Evolutionary conservation across 1,140 invertebrate genomes (phyloP).

Genomic region (Bombus vancouverensis): DNA sequence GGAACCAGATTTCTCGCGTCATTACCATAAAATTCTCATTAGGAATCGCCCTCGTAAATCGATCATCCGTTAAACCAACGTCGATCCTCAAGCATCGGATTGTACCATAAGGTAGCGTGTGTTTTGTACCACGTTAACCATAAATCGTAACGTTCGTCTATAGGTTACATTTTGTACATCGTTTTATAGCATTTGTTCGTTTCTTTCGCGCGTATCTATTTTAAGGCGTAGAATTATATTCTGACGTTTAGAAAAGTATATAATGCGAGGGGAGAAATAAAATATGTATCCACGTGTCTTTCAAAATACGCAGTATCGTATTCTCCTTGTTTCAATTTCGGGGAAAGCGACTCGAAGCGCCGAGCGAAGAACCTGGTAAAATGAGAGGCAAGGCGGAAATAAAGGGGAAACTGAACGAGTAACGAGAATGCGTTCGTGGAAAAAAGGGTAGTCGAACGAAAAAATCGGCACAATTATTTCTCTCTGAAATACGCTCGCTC

Average conservation of each 20-base stretch:
- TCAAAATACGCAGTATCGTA: no score
- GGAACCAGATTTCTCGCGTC: neutral
- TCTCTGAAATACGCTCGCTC: slow-evolving; percentile 26
- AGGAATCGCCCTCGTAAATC: neutral
- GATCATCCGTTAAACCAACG: neutral
- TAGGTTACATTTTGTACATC: no score
- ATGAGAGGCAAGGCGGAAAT: neutral
- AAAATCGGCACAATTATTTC: slow-evolving; percentile 54
- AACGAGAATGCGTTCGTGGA: neutral
- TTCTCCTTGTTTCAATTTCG: neutral
- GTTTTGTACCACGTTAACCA: no score
- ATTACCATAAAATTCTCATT: neutral
- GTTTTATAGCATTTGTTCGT: no score
- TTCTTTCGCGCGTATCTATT: no score
- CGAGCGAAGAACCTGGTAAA: neutral
- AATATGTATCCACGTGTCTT: neutral
- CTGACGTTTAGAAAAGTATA: no score
- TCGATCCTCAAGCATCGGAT: neutral
- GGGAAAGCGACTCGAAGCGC: neutral
- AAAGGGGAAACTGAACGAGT: neutral
- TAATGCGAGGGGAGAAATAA: no score
- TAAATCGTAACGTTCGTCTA: no score
- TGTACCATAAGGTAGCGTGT: no score
- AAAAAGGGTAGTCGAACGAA: slow-evolving; percentile 11
- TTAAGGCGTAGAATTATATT: no score